These are phyloP conservation scores for Montipora capitata DNA, from an alignment of 92 coral and sea anemone species.

Conservation along the genomic window DNA sequence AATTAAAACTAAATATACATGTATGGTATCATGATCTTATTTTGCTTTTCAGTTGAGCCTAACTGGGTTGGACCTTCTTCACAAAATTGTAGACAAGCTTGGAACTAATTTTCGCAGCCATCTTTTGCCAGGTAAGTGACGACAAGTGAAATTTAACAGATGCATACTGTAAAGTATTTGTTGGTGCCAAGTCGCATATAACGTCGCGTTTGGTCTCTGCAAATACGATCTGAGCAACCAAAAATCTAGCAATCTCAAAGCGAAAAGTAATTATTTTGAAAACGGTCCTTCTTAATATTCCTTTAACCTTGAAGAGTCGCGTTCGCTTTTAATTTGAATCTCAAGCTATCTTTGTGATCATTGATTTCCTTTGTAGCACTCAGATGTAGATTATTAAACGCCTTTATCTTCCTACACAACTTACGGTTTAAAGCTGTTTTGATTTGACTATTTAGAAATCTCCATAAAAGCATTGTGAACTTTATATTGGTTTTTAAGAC, in stretches of 20 bases:
- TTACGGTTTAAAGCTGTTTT: not conserved
- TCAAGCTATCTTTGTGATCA: too few relatives aligned
- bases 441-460: not conserved
- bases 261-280: too few relatives aligned
- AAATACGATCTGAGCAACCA: not conserved
- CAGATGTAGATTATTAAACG: too few relatives aligned
- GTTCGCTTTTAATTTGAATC: too few relatives aligned
- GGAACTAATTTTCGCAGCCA: constrained; percentile 89
- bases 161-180: too few relatives aligned
- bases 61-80: constrained; percentile 92
- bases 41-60: constrained; percentile 87
- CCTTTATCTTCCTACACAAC: too few relatives aligned
- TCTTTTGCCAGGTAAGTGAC: constrained; percentile 87
- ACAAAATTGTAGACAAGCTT: constrained; percentile 87
- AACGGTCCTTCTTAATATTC: too few relatives aligned
- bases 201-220: constrained; percentile 18
- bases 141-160: not conserved
- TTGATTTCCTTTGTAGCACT: too few relatives aligned
- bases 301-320: too few relatives aligned
- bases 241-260: not conserved
- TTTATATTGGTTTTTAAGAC: constrained; percentile 19
- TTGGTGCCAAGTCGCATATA: not conserved
- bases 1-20: not conserved
- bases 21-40: not conserved
- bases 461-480: not conserved